These are phyloP conservation scores for Crenichthys baileyi DNA, from an alignment of 2,797 vertebrate species.

Conservation along the genomic window DNA sequence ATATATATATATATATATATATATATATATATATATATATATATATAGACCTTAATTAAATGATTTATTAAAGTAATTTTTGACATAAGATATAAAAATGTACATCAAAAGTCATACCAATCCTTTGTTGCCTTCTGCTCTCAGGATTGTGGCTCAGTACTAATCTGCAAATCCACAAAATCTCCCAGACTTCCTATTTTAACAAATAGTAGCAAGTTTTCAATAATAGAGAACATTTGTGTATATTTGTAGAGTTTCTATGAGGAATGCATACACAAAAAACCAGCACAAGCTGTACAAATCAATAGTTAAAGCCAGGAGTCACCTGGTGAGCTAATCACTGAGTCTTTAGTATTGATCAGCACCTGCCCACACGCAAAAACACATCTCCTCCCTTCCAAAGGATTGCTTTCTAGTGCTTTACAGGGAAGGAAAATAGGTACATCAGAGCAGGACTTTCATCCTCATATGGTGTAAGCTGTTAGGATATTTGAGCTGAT, in stretches of 20 bases:
- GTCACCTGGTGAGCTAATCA: constrained; percentile 48
- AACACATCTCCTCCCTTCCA: constrained; percentile 8
- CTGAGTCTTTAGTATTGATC: constrained; percentile 62
- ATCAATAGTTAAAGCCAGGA: constrained; percentile 29
- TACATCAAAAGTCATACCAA: background rate
- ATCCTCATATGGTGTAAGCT: background rate
- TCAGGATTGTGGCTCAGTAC: background rate
- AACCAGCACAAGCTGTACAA: constrained; percentile 7
- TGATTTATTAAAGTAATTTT: background rate
- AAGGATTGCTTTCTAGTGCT: constrained; percentile 21
- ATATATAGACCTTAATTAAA: too few relatives aligned
- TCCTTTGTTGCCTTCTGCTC: background rate
- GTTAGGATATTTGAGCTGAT: background rate
- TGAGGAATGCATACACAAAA: background rate
- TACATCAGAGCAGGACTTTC: background rate
- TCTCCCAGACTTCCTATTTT: background rate
- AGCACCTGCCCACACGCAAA: constrained; percentile 3
- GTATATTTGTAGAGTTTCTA: background rate
- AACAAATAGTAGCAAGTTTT: background rate
- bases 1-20: too few relatives aligned
- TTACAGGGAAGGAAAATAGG: constrained; percentile 8
- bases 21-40: too few relatives aligned
- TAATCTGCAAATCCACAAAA: background rate
- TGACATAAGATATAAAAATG: background rate
- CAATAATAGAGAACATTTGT: background rate